Percentiles rank a stretch among this genome's conserved stretches.
Conservation (phyloP, 1,140 invertebrate genomes). For the Pogonus chalceus region DNA sequence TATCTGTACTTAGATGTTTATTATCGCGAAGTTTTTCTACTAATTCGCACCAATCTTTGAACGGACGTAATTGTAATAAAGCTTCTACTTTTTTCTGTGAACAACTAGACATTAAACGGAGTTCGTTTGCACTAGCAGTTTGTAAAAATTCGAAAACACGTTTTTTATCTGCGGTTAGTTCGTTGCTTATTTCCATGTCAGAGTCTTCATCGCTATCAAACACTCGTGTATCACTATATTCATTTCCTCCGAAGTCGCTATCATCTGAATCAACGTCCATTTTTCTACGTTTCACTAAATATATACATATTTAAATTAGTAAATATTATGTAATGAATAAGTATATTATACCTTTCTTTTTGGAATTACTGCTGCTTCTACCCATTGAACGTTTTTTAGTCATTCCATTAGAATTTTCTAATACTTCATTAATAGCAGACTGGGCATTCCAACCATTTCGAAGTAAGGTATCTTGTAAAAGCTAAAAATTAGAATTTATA, state of each 20-base stretch:
- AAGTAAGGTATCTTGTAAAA: constrained; percentile 27
- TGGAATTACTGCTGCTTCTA: not conserved
- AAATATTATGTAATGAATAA: no score
- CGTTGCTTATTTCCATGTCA: constrained; percentile 57
- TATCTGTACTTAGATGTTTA: constrained; percentile 55
- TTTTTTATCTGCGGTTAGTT: constrained; percentile 55
- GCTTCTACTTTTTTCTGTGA: constrained; percentile 63
- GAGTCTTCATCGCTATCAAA: constrained; percentile 56
- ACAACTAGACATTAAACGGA: constrained; percentile 55
- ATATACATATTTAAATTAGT: no score
- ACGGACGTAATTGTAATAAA: constrained; percentile 57
- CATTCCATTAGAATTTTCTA: constrained; percentile 16
- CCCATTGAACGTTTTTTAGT: constrained; percentile 10
- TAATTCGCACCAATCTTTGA: constrained; percentile 60
- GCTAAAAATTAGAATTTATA: constrained; percentile 18
- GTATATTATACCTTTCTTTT: constrained; percentile 1
- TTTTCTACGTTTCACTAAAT: constrained; percentile 22
- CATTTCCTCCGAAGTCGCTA: constrained; percentile 20
- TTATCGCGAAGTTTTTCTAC: constrained; percentile 58
- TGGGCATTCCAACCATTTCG: constrained; percentile 28
- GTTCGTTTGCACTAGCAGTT: constrained; percentile 50
- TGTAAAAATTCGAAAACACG: constrained; percentile 69
- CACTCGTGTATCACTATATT: constrained; percentile 26
- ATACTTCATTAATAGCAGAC: constrained; percentile 24
- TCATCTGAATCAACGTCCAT: constrained; percentile 26